Evolutionary conservation across 2,113 vertebrate species (phyloP).

Genomic region (Ifrita kowaldi): DNA sequence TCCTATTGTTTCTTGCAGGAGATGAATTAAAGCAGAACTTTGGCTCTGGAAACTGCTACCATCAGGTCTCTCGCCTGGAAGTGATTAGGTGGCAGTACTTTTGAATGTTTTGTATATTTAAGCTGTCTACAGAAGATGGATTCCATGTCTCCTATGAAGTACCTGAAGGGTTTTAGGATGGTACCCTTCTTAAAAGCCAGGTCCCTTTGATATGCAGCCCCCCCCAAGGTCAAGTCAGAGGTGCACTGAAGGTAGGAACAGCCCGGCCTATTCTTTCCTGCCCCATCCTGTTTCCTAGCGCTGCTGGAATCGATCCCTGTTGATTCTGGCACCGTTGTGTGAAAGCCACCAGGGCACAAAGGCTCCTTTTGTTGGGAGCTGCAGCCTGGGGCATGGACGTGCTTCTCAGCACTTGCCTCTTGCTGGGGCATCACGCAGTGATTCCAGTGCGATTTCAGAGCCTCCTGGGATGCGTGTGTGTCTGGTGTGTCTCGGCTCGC

Average conservation of each 20-base stretch:
- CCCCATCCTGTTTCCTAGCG: background rate
- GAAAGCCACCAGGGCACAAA: conserved; percentile 10
- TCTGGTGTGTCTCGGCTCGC: rapidly evolving
- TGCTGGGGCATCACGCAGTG: background rate
- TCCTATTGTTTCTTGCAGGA: background rate
- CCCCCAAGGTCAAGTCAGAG: background rate
- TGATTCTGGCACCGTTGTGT: background rate
- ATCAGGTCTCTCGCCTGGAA: background rate
- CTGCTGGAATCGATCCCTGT: background rate
- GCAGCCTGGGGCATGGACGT: background rate
- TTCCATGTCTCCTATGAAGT: background rate
- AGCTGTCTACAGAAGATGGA: background rate
- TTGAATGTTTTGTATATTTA: background rate
- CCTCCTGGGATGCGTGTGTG: background rate
- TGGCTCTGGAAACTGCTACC: background rate
- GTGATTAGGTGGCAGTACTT: background rate
- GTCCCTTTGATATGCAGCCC: background rate
- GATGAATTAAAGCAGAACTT: background rate
- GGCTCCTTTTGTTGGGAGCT: conserved; percentile 19
- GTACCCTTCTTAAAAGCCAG: background rate
- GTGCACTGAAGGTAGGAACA: background rate
- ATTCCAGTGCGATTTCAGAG: background rate
- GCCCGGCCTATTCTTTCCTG: background rate
- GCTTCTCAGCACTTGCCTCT: background rate
- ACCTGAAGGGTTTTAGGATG: background rate